Evolutionary conservation across 2,888 invertebrate species (phyloP), one percentile per base, ranked within the genome.

Genomic region (Deroplatys truncata): DNA sequence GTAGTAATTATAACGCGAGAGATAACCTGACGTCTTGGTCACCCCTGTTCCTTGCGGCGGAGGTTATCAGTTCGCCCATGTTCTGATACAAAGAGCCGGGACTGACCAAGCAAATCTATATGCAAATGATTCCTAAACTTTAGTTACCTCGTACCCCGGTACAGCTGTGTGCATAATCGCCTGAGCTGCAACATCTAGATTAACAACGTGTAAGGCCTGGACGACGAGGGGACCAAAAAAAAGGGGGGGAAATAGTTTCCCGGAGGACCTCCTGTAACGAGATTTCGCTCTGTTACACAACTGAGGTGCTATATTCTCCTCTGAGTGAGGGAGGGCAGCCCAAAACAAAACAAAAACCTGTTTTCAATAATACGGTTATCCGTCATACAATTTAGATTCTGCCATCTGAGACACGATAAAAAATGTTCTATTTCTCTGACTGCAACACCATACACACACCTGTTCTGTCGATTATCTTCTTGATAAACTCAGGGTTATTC

Each of bases 101-200:
- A 87, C 87, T 87, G 87, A 35, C 87, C 87, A 87, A 84, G 88
- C 88, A 89, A 89, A 89, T 89, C 88, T 88, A 89, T 89, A 89
- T 86, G 88, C 89, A 89, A 89, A 89, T 90, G 84, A 88, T 85
- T 49, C 86, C 86, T 86, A 56, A 90, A 89, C 90, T 89, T 87
- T 35, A 87, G 87, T 82, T 87, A 82, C 56, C 82, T 82, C 20
- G 72, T 16, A 86, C 72, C 25, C 29, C 25, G 16, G 29, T 29
- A 29, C 29, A 82, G 86, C 13, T 49, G 49, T 49, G 85, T 49
- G 43, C 43, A 49, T 28, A 49, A n/a, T 28, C 28, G 28, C 28
- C 25, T 85, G 43, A 43, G 43, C 49, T 85, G 49, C 85, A 85
- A 85, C 85, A 49, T 49, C 49, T n/a, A 28, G n/a, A 29, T 35